phyloP scores from a whole-genome alignment of 2,888 invertebrate genomes.

The Caenorhabditis sp. region DNA sequence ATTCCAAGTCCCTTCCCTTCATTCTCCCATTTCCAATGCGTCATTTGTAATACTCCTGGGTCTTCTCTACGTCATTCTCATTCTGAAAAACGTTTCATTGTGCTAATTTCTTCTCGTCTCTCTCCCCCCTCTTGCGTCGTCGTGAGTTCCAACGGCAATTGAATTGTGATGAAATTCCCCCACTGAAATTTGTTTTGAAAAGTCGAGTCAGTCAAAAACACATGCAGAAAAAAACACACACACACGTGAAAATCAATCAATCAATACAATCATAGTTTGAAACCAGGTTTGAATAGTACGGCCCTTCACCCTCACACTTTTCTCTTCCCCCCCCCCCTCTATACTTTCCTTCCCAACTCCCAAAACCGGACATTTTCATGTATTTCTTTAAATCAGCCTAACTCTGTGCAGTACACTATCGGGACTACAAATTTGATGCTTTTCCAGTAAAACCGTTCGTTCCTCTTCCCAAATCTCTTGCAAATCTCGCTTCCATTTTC shows the following conservation, averaged over 20 bases:
- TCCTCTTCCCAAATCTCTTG: not conserved
- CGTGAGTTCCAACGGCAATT: slow-evolving; percentile 22
- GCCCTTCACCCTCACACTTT: no score
- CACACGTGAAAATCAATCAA: no score
- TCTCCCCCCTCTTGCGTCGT: slow-evolving; percentile 11
- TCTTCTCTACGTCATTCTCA: slow-evolving; percentile 50
- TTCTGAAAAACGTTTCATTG: slow-evolving; percentile 41
- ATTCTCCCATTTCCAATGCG: slow-evolving; percentile 2
- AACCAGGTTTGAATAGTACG: slow-evolving; percentile 37
- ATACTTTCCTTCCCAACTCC: not conserved
- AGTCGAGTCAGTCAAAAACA: no score
- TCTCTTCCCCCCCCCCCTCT: slow-evolving; percentile 8
- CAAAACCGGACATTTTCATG: slow-evolving; percentile 3
- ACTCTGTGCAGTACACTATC: slow-evolving; percentile 31
- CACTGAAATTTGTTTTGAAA: no score
- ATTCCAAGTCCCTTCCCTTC: no score
- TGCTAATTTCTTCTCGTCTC: slow-evolving; percentile 56
- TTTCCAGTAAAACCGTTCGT: slow-evolving; percentile 26
- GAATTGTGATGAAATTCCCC: slow-evolving; percentile 52
- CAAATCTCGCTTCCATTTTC: slow-evolving; percentile 10
- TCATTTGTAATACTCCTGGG: slow-evolving; percentile 50
- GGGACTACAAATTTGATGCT: slow-evolving; percentile 10
- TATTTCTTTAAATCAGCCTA: not conserved
- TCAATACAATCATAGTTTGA: slow-evolving; percentile 26
- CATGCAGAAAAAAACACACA: not conserved